Base-by-base conservation (phyloP, 1,140 invertebrate species). In the Hestina assimilis region DNA sequence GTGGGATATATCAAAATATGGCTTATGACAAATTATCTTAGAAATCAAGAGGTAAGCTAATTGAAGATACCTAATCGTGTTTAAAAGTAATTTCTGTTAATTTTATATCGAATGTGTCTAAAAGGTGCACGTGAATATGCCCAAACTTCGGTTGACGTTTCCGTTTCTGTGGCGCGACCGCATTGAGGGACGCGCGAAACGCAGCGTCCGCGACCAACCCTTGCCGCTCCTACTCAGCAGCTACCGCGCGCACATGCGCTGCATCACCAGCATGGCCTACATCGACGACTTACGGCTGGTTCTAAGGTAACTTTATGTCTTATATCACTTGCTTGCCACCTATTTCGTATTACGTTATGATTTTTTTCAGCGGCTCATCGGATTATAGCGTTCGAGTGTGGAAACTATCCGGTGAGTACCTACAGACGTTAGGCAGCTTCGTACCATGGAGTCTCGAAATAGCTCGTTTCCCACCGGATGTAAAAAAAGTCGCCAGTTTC, bases 1-100 rank as follows among this genome's bases (percentile, higher is more conserved):
- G 76, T 89, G 28, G 94, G 94, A 5, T 94, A 94, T 63, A 89
- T 95, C 12, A 94, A 94, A 81, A 90, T 93, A 3, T 95, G 93
- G 93, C 80, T 93, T 21, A 85, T 95, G 72, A 88, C 77, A 23
- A 93, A 94, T 72, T 95, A 48, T 9, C 19, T 48, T 21, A 35
- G n/a, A 12, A 15, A 48, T 11, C 19, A 35, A 4, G 29, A 48
- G 46, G 41, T 43, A 43, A 1, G 3, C 15, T 4, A 6, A 4
- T 33, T 1, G 12, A 33, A 4, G 6, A 6, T 33, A 14, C 6
- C 5, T 14, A 4, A 12, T n/a, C n/a, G n/a, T n/a, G n/a, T n/a
- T n/a, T n/a, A n/a, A n/a, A n/a, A n/a, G n/a, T n/a, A n/a, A n/a
- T n/a, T n/a, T n/a, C n/a, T n/a, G n/a, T n/a, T n/a, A n/a, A n/a